A percentile compares a stretch with the other conserved stretches of the same genome.
Evolutionary conservation across 2,888 invertebrate genomes (phyloP).

Genomic region (Pteria penguin): DNA sequence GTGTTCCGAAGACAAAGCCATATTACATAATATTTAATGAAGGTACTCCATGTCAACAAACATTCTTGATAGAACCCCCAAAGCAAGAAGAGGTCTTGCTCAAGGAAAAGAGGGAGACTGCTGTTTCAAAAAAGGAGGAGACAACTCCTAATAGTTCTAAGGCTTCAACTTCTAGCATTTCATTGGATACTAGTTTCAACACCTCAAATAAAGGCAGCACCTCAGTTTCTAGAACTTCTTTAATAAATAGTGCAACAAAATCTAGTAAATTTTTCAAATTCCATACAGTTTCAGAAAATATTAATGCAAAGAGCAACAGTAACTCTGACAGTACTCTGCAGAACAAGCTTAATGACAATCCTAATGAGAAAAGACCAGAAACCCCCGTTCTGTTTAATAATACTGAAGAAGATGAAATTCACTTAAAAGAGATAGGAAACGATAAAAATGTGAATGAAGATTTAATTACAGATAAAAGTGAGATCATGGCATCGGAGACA

Average conservation of each 20-base stretch:
- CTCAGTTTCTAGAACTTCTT: background rate
- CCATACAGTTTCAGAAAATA: too few species aligned
- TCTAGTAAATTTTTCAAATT: background rate
- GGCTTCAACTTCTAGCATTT: background rate
- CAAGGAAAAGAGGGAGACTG: too few species aligned
- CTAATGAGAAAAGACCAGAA: background rate
- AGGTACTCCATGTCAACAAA: constrained; percentile 49
- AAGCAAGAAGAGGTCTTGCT: too few species aligned
- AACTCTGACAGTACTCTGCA: background rate
- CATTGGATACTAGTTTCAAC: background rate
- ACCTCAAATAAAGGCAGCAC: background rate
- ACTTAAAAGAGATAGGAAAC: background rate
- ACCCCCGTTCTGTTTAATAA: constrained; percentile 37
- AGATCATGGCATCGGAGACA: too few species aligned
- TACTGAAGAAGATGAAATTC: constrained; percentile 11
- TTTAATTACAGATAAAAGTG: background rate
- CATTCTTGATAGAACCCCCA: constrained; percentile 51
- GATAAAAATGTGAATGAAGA: too few species aligned
- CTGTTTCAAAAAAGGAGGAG: background rate
- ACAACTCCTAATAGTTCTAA: background rate
- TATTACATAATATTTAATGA: constrained; percentile 53
- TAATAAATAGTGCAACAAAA: background rate
- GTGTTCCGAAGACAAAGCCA: constrained; percentile 51
- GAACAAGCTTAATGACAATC: too few species aligned
- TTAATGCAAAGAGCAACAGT: too few species aligned